phyloP scores from a whole-genome alignment of 2,797 vertebrate species.

The Gymnocypris eckloni region DNA sequence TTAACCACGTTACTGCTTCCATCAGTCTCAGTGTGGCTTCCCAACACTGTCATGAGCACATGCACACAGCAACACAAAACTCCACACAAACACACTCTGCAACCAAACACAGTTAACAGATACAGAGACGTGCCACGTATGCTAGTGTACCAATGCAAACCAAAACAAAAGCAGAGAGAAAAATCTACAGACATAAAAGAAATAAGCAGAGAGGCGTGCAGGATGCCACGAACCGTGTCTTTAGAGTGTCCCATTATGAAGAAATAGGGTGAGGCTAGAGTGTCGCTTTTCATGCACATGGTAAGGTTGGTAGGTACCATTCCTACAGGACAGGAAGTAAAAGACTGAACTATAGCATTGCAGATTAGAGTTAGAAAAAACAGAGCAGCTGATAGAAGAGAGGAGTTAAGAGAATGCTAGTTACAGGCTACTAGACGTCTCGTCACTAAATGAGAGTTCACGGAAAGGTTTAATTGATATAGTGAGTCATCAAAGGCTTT shows the following conservation, averaged over 20 bases:
- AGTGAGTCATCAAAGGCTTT: slow-evolving; percentile 37
- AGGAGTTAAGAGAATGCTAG: slow-evolving; percentile 41
- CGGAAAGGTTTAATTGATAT: slow-evolving; percentile 11
- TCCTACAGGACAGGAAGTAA: slow-evolving; percentile 99
- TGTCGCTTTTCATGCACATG: slow-evolving; percentile 99
- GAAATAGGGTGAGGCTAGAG: slow-evolving; percentile 99
- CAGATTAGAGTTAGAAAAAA: slow-evolving; percentile 83
- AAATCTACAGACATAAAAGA: neutral
- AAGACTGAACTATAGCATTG: slow-evolving; percentile 97
- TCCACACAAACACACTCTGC: slow-evolving; percentile 35
- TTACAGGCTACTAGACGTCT: slow-evolving; percentile 28
- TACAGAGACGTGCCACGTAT: slow-evolving; percentile 14
- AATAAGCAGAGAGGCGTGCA: slow-evolving; percentile 29
- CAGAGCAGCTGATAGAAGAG: slow-evolving; percentile 43
- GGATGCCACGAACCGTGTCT: slow-evolving; percentile 98
- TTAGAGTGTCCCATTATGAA: slow-evolving; percentile 99
- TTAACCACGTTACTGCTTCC: neutral
- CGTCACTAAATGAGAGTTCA: slow-evolving; percentile 7
- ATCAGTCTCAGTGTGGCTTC: neutral
- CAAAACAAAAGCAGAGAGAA: slow-evolving; percentile 9
- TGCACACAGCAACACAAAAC: slow-evolving; percentile 2
- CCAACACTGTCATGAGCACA: slow-evolving; percentile 5
- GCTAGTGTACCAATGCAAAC: slow-evolving; percentile 37
- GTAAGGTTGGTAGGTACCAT: slow-evolving; percentile 99
- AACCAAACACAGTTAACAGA: slow-evolving; percentile 1